Base-by-base conservation (phyloP, 2,797 vertebrate genomes). In the Sardinella longiceps region DNA sequence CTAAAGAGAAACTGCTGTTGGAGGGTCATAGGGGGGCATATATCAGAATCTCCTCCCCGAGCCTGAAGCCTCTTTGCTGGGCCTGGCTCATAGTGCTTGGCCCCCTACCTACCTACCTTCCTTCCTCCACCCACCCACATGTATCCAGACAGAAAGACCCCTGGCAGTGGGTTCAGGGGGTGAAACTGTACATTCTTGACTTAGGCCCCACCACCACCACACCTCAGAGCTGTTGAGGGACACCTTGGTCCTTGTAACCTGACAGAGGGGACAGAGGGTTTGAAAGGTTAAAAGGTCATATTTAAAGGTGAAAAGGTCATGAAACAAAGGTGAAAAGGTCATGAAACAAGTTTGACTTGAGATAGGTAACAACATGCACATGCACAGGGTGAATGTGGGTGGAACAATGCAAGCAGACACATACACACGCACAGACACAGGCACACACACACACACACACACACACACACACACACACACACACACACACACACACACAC, bases 161-260 rank as follows among this genome's bases (percentile, higher is more conserved):
- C 70, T 39, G 86, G 48, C n/a, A 9, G 84, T 48, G 14, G 85
- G 66, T 56, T 58, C 77, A 74, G 82, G 80, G 88, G 88, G 83
- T 86, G 86, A 85, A 83, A 84, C 83, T 88, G 90, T 88, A 86
- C 85, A 0, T 58, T 83, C n/a, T 45, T 86, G 82, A 82, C 60
- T 45, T 86, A 81, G 5, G 77, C 46, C 2, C 20, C 33, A 50
- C 20, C 0, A 50, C 20, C 0, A 51, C 20, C 45, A 7, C n/a
- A 5, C 81, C 45, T 97, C 96, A 98, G 92, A 98, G 96, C 87
- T 98, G 97, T 89, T 97, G 96, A 56, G 96, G 96, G 84, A 96
- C 88, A 50, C 95, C 96, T 90, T 98, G 97, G 45, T 98, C 97
- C 94, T 96, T 97, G 91, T 96, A 97, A 85, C 97, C 97, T 98